These are phyloP conservation scores for Adelphocoris suturalis DNA, from an alignment of 2,888 invertebrate genomes.

Conservation along the genomic window DNA sequence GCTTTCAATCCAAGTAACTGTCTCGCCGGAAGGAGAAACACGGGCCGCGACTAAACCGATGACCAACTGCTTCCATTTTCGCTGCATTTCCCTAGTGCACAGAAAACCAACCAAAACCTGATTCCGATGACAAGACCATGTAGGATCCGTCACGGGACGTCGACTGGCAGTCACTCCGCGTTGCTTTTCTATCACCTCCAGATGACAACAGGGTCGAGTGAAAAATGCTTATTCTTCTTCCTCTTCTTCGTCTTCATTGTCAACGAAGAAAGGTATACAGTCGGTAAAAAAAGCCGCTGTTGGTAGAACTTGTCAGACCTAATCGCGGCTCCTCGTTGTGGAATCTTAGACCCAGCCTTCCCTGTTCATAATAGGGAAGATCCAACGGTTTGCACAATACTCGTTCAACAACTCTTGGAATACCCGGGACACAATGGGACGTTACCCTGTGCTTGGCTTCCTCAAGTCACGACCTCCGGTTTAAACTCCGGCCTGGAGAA, in stretches of 20 bases:
- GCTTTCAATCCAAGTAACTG: no score
- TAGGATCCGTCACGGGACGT: background rate
- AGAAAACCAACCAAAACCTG: background rate
- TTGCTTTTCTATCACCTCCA: background rate
- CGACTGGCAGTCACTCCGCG: background rate
- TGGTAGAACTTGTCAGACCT: background rate
- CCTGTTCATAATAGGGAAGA: background rate
- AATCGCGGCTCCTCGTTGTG: background rate
- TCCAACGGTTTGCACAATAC: slow-evolving; percentile 39
- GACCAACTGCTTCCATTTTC: background rate
- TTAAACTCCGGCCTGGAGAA: background rate
- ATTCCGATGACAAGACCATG: background rate
- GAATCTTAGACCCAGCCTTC: background rate
- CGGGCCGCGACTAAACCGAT: slow-evolving; percentile 8
- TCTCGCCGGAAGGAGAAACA: no score
- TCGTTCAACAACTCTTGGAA: slow-evolving; percentile 32
- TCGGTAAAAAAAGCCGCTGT: background rate
- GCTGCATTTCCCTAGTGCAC: background rate
- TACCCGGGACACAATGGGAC: background rate
- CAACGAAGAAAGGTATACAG: slow-evolving; percentile 32
- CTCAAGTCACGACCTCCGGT: slow-evolving; percentile 14
- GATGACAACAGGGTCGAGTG: slow-evolving; percentile 14
- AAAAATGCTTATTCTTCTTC: slow-evolving; percentile 11
- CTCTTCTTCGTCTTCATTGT: background rate
- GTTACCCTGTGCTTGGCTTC: slow-evolving; percentile 15